A percentile compares a stretch with the other conserved stretches of the same genome.
Evolutionary conservation across 2,888 invertebrate genomes (phyloP).

Genomic region (Cryptocephalus moraei): DNA sequence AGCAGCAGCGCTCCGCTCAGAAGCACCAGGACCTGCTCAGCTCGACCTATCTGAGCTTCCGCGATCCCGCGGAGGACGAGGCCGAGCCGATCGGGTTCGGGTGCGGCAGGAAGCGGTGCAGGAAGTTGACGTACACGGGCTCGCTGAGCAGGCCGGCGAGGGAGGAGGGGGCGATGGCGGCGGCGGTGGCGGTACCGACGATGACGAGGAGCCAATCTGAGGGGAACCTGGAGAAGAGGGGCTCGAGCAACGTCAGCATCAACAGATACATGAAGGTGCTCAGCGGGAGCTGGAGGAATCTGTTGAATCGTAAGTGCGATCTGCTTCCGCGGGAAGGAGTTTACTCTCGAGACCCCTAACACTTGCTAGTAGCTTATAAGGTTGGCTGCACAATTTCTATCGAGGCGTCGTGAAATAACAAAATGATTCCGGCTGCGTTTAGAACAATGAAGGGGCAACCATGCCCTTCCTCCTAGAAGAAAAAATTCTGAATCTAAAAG

Average conservation of each 20-base stretch:
- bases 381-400: too few relatives aligned
- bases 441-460: too few relatives aligned
- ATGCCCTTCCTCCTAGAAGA: too few relatives aligned
- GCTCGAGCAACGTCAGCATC: constrained; percentile 29
- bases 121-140: constrained; percentile 37
- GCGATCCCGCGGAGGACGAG: constrained; percentile 44
- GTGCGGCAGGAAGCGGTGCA: constrained; percentile 19
- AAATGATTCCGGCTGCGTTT: too few relatives aligned
- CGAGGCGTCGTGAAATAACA: too few relatives aligned
- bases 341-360: background rate
- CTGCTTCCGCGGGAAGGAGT: background rate
- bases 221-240: constrained; percentile 47
- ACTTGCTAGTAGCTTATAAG: too few relatives aligned
- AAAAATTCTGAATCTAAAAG: too few relatives aligned
- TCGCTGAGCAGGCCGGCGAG: constrained; percentile 32
- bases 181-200: constrained; percentile 25
- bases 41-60: constrained; percentile 48
- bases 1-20: constrained; percentile 10
- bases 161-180: constrained; percentile 24
- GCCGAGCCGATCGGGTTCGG: constrained; percentile 22
- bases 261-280: constrained; percentile 65
- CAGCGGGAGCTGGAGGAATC: constrained; percentile 72
- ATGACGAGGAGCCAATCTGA: constrained; percentile 62
- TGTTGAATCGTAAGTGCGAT: constrained; percentile 62
- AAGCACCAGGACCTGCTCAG: constrained; percentile 32